phyloP scores from a whole-genome alignment of 2,888 invertebrate species.

The Mythimna albipuncta region DNA sequence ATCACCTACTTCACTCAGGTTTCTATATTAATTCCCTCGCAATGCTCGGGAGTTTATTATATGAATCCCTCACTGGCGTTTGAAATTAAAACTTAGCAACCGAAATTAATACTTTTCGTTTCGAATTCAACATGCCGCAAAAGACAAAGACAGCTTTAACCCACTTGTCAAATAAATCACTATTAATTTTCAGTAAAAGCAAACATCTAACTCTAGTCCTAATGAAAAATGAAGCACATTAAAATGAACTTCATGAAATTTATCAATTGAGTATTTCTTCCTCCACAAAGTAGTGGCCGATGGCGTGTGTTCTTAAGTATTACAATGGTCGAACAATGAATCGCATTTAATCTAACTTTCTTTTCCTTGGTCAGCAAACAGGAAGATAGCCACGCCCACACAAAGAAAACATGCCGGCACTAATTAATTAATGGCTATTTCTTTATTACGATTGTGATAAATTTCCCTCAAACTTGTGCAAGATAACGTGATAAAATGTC shows the following conservation, averaged over 20 bases:
- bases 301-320: constrained; percentile 56
- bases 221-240: constrained; percentile 8
- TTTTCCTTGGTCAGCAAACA: constrained; percentile 82
- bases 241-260: constrained; percentile 23
- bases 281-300: constrained; percentile 46
- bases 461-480: constrained; percentile 67
- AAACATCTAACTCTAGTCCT: background rate
- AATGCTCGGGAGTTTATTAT: too few relatives aligned
- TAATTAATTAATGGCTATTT: constrained; percentile 86
- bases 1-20: too few relatives aligned
- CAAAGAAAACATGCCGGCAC: constrained; percentile 80
- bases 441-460: constrained; percentile 78
- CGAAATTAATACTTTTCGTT: too few relatives aligned
- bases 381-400: constrained; percentile 82
- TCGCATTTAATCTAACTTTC: constrained; percentile 86
- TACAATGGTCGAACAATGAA: constrained; percentile 72
- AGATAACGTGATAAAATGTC: constrained; percentile 48
- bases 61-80: too few relatives aligned
- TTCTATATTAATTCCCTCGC: too few relatives aligned
- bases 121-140: too few relatives aligned
- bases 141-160: too few relatives aligned
- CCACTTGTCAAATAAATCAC: too few relatives aligned
- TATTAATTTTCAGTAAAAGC: background rate
- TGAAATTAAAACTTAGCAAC: too few relatives aligned
- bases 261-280: constrained; percentile 18